A percentile compares a stretch with the other conserved stretches of the same genome.
phyloP scores from a whole-genome alignment of 2,113 vertebrate species.

The Puffinus mauretanicus region DNA sequence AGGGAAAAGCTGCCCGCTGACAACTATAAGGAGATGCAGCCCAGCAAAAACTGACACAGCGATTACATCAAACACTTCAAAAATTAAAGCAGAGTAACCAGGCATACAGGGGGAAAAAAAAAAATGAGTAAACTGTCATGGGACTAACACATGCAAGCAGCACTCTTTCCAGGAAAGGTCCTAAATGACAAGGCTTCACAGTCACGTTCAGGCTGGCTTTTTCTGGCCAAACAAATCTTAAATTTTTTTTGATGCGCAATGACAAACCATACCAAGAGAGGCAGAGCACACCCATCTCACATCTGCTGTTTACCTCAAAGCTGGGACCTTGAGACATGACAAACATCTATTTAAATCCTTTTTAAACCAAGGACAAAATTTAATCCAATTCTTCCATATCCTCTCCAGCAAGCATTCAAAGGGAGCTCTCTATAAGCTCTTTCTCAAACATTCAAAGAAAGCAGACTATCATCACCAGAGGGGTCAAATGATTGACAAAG shows the following conservation, averaged over 20 bases:
- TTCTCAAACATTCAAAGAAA: not conserved
- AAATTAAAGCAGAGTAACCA: not conserved
- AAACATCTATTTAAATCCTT: not conserved
- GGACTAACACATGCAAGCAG: not conserved
- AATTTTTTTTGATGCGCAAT: fast-evolving
- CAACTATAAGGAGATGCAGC: not conserved
- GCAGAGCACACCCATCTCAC: not conserved
- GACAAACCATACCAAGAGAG: not conserved
- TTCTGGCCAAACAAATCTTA: not conserved
- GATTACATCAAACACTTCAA: not conserved
- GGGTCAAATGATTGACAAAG: not conserved
- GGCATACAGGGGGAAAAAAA: not conserved
- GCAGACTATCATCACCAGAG: not conserved
- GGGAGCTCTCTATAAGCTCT: not conserved
- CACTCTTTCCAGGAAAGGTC: not conserved
- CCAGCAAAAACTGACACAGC: not conserved
- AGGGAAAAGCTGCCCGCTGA: not conserved
- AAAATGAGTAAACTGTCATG: not conserved
- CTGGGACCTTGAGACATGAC: not conserved
- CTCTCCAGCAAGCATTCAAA: not conserved
- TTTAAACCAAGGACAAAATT: not conserved
- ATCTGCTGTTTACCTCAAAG: not conserved
- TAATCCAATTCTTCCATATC: not conserved
- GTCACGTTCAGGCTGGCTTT: not conserved
- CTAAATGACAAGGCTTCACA: not conserved